phyloP scores from a whole-genome alignment of 2,113 vertebrate genomes.

The Scalopus aquaticus region DNA sequence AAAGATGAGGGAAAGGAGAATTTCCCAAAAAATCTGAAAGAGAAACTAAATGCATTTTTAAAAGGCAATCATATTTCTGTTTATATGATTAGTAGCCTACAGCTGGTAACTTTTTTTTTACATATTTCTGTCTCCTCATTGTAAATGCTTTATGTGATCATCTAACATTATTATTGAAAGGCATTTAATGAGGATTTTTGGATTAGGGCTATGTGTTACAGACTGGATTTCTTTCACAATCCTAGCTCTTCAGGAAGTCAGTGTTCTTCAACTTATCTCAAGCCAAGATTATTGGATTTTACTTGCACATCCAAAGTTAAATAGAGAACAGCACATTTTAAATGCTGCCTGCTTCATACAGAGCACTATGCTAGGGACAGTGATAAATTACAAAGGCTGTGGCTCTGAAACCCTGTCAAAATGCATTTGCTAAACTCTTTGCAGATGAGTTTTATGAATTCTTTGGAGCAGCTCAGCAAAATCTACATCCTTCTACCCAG shows the following conservation, averaged over 20 bases:
- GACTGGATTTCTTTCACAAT: conserved; percentile 43
- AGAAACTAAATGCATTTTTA: not conserved
- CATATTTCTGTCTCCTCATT: not conserved
- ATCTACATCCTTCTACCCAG: not conserved
- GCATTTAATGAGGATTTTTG: not conserved
- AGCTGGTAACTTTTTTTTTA: no score
- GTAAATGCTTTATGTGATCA: not conserved
- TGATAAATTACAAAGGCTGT: not conserved
- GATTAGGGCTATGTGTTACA: not conserved
- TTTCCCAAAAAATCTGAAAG: not conserved
- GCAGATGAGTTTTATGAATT: conserved; percentile 13
- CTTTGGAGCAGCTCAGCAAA: conserved; percentile 13
- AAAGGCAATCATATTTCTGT: conserved; percentile 10
- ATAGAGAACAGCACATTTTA: not conserved
- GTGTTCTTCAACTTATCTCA: conserved; percentile 10
- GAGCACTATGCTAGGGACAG: not conserved
- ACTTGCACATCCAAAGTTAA: not conserved
- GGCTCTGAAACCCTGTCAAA: not conserved
- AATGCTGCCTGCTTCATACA: not conserved
- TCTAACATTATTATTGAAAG: conserved; percentile 16
- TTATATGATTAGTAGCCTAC: no score
- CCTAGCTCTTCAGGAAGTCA: not conserved
- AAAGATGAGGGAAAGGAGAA: conserved; percentile 6
- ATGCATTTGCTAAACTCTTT: not conserved
- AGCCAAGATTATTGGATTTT: conserved; percentile 7